Percentiles rank a stretch among this genome's conserved stretches.
Evolutionary conservation across 2,888 invertebrate genomes (phyloP).

Genomic region (Xestoiulus laeticollis): DNA sequence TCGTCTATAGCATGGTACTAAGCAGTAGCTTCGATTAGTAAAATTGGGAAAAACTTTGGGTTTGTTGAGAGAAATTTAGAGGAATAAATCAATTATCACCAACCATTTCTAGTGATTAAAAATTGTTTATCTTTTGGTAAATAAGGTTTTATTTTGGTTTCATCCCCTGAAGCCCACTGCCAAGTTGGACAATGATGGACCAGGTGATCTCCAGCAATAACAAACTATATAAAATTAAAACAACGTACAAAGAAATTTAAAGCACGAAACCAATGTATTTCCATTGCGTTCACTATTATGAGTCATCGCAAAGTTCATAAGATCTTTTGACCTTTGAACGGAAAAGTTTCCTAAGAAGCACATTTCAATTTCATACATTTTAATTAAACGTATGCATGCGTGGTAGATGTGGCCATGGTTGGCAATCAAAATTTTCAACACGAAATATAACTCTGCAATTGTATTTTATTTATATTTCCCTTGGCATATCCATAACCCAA

Average conservation of each 20-base stretch:
- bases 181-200: conserved; percentile 99
- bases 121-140: conserved; percentile 96
- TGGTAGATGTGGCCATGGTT: no score
- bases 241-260: not conserved
- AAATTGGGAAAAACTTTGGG: not conserved
- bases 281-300: no score
- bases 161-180: conserved; percentile 93
- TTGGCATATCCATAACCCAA: no score
- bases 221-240: conserved; percentile 71
- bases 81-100: conserved; percentile 52
- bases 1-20: conserved; percentile 91
- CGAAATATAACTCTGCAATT: no score
- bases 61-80: not conserved
- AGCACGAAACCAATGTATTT: not conserved
- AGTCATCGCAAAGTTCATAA: no score
- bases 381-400: no score
- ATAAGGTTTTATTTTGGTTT: conserved; percentile 85
- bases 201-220: conserved; percentile 97
- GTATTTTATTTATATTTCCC: no score
- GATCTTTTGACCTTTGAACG: no score
- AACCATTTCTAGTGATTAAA: conserved; percentile 87
- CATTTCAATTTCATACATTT: no score
- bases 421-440: no score
- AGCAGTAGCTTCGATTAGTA: not conserved
- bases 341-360: no score